Conservation (phyloP, 2,888 invertebrate species). For the Cylloceria caligata region DNA sequence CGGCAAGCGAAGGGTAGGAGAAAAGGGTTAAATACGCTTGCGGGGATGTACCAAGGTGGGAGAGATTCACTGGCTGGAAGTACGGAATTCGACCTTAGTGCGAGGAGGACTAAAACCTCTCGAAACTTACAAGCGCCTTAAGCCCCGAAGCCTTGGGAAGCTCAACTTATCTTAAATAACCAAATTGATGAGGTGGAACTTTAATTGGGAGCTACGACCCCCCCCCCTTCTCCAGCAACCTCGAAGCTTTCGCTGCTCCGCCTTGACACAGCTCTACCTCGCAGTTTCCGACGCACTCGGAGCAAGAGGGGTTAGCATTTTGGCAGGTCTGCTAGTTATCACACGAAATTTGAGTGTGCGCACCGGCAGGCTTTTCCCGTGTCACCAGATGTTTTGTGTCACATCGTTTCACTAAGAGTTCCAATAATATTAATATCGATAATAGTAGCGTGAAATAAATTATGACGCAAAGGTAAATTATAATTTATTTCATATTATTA, state of each 20-base stretch:
- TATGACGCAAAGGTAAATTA: no score
- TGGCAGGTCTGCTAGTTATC: constrained; percentile 44
- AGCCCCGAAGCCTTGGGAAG: constrained; percentile 67
- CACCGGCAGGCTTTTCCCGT: constrained; percentile 3
- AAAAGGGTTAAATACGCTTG: constrained; percentile 53
- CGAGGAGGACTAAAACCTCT: constrained; percentile 66
- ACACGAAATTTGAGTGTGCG: constrained; percentile 12
- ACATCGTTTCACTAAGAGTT: not conserved
- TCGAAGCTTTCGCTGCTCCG: constrained; percentile 43
- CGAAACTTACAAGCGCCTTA: constrained; percentile 72
- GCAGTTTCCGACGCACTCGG: constrained; percentile 41
- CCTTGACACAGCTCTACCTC: constrained; percentile 16
- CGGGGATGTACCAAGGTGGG: constrained; percentile 12
- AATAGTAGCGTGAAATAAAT: not conserved
- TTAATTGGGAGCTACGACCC: constrained; percentile 70
- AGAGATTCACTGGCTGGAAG: constrained; percentile 38
- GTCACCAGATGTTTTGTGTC: constrained; percentile 39
- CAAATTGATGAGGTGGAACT: constrained; percentile 74
- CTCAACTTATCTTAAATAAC: constrained; percentile 74
- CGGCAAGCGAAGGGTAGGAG: constrained; percentile 9
- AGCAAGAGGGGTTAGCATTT: constrained; percentile 16
- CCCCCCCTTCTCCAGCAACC: constrained; percentile 11
- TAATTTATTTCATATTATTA: no score
- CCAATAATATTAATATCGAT: constrained; percentile 2
- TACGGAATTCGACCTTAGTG: constrained; percentile 61